Percentiles rank a stretch among this genome's conserved stretches.
These are phyloP conservation scores for Aix galericulata DNA, from an alignment of 2,113 vertebrate genomes.

Conservation along the genomic window DNA sequence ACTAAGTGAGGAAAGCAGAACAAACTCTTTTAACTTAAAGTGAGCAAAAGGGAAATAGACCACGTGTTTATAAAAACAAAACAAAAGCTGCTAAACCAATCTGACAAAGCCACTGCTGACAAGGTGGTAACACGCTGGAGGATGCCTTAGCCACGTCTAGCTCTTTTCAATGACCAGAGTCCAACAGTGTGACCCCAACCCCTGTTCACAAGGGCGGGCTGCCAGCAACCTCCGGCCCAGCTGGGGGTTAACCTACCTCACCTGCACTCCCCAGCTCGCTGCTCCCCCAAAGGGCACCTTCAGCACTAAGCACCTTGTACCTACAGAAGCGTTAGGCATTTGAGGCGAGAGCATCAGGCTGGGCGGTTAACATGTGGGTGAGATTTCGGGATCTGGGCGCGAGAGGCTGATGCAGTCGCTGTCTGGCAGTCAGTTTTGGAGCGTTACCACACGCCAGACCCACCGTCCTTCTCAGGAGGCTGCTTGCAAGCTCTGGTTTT, in stretches of 20 bases:
- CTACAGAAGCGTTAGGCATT: rapidly evolving
- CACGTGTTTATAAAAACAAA: not conserved
- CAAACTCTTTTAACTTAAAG: not conserved
- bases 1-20: not conserved
- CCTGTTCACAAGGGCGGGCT: too few relatives aligned
- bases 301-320: not conserved
- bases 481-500: not conserved
- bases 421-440: not conserved
- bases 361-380: not conserved
- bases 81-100: not conserved
- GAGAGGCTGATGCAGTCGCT: not conserved
- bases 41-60: not conserved
- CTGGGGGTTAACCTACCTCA: too few relatives aligned
- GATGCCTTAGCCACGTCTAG: too few relatives aligned
- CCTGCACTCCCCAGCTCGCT: too few relatives aligned
- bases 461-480: rapidly evolving
- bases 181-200: too few relatives aligned
- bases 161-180: too few relatives aligned
- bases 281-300: too few relatives aligned
- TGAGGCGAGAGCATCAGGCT: rapidly evolving
- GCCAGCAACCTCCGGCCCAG: too few relatives aligned
- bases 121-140: too few relatives aligned
- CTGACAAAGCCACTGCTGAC: too few relatives aligned
- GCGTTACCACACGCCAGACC: rapidly evolving
- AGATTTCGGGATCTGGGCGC: rapidly evolving